Conservation (phyloP, 2,113 vertebrate species). For the Laticauda laticaudata region DNA sequence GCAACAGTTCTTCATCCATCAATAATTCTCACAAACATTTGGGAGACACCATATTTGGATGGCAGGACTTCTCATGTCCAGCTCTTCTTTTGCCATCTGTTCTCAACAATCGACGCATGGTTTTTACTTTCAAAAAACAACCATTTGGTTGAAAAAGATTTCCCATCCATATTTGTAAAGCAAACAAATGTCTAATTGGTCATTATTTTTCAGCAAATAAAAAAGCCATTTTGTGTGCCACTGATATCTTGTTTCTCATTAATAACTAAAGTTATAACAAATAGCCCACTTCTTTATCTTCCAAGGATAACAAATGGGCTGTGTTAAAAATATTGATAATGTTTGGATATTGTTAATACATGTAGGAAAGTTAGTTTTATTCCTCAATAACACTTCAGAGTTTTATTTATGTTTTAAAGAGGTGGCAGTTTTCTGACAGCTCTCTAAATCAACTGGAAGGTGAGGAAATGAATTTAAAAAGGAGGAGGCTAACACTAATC, state of each 20-base stretch:
- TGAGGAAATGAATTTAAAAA: constrained; percentile 51
- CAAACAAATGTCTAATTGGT: background rate
- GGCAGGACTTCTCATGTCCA: background rate
- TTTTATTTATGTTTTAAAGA: constrained; percentile 29
- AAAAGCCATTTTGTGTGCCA: background rate
- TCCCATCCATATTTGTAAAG: background rate
- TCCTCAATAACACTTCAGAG: background rate
- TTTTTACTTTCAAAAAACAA: background rate
- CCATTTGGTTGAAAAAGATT: background rate
- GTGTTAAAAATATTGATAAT: background rate
- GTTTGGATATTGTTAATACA: background rate
- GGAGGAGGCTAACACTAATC: constrained; percentile 46
- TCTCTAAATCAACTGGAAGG: constrained; percentile 38
- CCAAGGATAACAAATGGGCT: background rate
- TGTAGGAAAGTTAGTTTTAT: background rate
- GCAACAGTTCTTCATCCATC: background rate
- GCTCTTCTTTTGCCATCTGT: too few species aligned
- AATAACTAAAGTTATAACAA: constrained; percentile 1
- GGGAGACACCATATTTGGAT: background rate
- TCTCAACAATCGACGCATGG: background rate
- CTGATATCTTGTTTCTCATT: background rate
- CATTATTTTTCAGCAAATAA: background rate
- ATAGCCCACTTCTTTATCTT: background rate
- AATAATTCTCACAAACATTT: background rate
- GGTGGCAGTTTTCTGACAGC: constrained; percentile 33